These are phyloP conservation scores for Sporophila hypoxantha DNA, from an alignment of 2,113 vertebrate genomes.

Conservation along the genomic window DNA sequence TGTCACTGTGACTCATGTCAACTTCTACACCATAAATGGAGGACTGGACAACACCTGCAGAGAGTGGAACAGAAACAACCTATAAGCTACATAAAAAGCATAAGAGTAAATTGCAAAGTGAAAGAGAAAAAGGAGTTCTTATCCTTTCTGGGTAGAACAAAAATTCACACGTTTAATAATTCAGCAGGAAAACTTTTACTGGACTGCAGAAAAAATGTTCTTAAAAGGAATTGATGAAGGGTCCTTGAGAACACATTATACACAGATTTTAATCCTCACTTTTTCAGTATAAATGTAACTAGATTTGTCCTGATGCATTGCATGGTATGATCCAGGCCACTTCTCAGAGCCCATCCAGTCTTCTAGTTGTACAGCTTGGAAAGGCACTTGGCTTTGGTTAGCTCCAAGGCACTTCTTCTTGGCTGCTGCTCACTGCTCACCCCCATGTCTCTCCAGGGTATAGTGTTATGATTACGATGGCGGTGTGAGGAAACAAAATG, in stretches of 20 bases:
- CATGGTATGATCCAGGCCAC: neutral
- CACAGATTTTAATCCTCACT: neutral
- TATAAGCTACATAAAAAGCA: neutral
- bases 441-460: neutral
- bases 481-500: accelerated
- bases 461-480: neutral
- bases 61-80: neutral
- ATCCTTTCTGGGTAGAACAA: neutral
- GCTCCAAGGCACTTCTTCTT: neutral
- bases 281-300: neutral
- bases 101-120: neutral
- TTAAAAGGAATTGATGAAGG: neutral
- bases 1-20: neutral
- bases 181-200: neutral
- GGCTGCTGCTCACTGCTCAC: neutral
- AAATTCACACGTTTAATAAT: neutral
- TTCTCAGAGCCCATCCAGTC: neutral
- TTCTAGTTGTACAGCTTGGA: neutral
- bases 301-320: neutral
- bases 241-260: neutral
- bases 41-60: neutral
- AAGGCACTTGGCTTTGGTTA: neutral
- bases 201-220: neutral
- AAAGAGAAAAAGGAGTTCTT: neutral
- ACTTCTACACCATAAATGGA: neutral